Evolutionary conservation across 2,113 vertebrate genomes (phyloP).

Genomic region (Oceanites oceanicus): DNA sequence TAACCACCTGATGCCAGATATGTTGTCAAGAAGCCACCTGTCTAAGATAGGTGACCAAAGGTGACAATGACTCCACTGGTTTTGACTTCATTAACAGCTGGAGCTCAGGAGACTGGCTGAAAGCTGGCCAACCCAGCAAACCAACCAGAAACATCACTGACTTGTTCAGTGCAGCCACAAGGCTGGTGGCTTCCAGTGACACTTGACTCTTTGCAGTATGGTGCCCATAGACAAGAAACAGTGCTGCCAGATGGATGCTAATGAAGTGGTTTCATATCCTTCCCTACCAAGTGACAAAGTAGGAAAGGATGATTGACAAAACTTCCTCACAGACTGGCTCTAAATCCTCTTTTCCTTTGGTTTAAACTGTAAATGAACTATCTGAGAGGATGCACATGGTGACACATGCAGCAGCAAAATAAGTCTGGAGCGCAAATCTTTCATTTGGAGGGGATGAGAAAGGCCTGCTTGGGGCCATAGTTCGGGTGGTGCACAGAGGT

Average conservation of each 20-base stretch:
- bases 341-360: neutral
- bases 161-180: neutral
- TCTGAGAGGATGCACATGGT: neutral
- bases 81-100: neutral
- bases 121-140: neutral
- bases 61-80: neutral
- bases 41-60: neutral
- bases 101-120: neutral
- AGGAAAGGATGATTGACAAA: neutral
- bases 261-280: neutral
- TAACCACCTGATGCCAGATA: neutral
- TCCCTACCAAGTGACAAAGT: neutral
- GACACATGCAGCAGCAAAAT: neutral
- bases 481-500: neutral
- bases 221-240: neutral
- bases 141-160: neutral
- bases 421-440: neutral
- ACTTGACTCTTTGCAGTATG: neutral
- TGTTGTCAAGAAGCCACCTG: neutral
- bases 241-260: accelerated
- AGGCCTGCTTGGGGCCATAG: neutral
- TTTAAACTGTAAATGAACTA: neutral
- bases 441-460: neutral
- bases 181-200: neutral
- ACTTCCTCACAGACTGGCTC: neutral